Conservation (phyloP, 1,140 invertebrate genomes). For the Musca domestica region DNA sequence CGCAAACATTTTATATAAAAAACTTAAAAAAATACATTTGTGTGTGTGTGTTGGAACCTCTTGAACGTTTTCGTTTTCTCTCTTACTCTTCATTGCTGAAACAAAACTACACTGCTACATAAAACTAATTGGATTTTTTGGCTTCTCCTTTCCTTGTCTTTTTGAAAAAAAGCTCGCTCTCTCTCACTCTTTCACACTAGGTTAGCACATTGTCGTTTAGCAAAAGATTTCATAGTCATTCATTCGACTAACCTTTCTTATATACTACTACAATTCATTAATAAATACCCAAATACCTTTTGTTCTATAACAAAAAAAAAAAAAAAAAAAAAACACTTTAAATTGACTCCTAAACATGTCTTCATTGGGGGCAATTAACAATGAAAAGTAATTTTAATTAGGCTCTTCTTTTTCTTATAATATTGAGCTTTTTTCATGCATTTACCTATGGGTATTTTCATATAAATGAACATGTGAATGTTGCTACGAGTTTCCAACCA, state of each 20-base stretch:
- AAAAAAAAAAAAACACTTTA: too few species aligned
- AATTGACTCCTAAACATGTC: neutral
- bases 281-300: too few species aligned
- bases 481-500: too few species aligned
- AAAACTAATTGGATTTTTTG: constrained; percentile 15
- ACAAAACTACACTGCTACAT: neutral
- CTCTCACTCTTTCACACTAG: neutral
- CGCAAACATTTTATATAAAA: too few species aligned
- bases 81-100: neutral
- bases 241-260: too few species aligned
- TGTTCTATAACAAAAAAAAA: too few species aligned
- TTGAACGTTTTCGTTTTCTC: neutral
- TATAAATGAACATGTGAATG: too few species aligned
- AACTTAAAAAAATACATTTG: neutral
- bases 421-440: neutral
- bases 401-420: neutral
- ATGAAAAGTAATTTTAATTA: constrained; percentile 16
- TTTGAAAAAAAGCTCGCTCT: neutral
- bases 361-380: constrained; percentile 2
- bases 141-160: neutral
- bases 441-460: too few species aligned
- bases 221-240: too few species aligned
- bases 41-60: neutral
- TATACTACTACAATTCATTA: too few species aligned
- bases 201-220: too few species aligned